Evolutionary conservation across 2,888 invertebrate genomes (phyloP).

Genomic region (Nemotelus pantherinus): DNA sequence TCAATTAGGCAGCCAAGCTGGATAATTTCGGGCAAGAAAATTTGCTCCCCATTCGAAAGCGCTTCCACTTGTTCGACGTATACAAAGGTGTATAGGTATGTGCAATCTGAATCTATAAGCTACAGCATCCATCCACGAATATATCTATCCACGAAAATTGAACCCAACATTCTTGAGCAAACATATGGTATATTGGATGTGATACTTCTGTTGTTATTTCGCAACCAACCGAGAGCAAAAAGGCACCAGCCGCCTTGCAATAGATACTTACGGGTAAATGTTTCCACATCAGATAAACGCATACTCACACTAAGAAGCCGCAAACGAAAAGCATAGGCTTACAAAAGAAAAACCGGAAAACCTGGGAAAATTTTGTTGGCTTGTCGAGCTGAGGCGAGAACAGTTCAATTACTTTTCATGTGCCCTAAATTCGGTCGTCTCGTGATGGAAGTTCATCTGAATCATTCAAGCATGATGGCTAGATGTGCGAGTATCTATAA

Average conservation of each 20-base stretch:
- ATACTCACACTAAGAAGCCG: not conserved
- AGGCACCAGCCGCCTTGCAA: too few relatives aligned
- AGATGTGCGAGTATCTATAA: too few relatives aligned
- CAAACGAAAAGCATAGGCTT: not conserved
- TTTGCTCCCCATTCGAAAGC: too few relatives aligned
- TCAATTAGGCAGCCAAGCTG: too few relatives aligned
- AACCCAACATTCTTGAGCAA: not conserved
- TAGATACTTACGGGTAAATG: too few relatives aligned
- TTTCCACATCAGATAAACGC: too few relatives aligned
- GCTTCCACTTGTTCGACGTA: too few relatives aligned
- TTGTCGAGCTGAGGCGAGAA: not conserved
- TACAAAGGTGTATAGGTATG: too few relatives aligned
- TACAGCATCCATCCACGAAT: not conserved
- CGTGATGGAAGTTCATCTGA: too few relatives aligned
- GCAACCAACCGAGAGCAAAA: not conserved
- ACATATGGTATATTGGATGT: conserved; percentile 20
- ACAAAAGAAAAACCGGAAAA: conserved; percentile 1
- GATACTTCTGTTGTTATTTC: not conserved
- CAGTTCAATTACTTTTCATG: conserved; percentile 16
- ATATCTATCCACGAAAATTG: not conserved
- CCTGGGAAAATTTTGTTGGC: not conserved
- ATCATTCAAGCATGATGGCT: too few relatives aligned
- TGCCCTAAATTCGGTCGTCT: not conserved
- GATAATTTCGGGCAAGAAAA: too few relatives aligned
- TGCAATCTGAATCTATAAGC: too few relatives aligned